These are phyloP conservation scores for Latrodectus geometricus DNA, from an alignment of 1,140 invertebrate species.

Conservation along the genomic window DNA sequence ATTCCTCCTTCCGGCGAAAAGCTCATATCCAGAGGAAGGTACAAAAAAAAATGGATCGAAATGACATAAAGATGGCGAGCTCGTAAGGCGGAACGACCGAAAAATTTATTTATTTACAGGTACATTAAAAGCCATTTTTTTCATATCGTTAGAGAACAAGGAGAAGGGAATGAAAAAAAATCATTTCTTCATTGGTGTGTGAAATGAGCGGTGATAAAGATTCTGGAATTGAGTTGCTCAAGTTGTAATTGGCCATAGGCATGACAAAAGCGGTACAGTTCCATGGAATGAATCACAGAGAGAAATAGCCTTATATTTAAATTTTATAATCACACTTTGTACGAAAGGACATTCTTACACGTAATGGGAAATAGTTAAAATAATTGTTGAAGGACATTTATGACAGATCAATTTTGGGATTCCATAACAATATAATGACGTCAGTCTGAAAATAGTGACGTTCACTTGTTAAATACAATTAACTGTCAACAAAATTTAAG, in stretches of 20 bases:
- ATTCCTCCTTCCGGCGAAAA: background rate
- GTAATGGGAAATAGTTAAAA: too few species aligned
- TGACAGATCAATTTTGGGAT: too few species aligned
- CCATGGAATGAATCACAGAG: too few species aligned
- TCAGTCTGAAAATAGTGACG: too few species aligned
- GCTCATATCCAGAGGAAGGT: background rate
- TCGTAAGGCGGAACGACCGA: background rate
- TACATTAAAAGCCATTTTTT: background rate
- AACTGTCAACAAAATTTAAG: too few species aligned
- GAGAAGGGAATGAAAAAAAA: background rate
- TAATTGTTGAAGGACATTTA: too few species aligned
- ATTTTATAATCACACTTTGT: too few species aligned
- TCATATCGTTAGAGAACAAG: background rate
- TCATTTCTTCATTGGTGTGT: background rate
- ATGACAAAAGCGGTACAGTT: background rate
- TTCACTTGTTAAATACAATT: too few species aligned
- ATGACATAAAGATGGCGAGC: background rate
- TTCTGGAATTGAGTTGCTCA: background rate
- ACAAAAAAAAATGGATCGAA: background rate
- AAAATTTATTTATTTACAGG: background rate
- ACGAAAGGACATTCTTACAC: too few species aligned
- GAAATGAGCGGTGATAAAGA: background rate
- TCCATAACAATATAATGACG: too few species aligned
- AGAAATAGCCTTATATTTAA: too few species aligned
- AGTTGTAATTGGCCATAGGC: background rate